Base-by-base conservation (phyloP, 2,888 invertebrate species). In the Corbicula japonica region DNA sequence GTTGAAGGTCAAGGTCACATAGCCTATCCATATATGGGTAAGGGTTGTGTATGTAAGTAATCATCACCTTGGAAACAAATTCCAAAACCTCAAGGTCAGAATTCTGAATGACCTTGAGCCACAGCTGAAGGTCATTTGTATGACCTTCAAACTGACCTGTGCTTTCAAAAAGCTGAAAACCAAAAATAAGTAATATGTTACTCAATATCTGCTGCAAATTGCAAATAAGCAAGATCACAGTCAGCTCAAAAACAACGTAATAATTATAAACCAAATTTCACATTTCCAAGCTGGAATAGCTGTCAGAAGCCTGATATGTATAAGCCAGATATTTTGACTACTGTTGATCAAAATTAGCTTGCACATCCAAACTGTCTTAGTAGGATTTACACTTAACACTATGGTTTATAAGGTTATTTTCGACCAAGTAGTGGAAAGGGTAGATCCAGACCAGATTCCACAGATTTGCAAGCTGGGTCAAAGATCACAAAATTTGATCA, bases 11-110 rank as follows among this genome's bases (percentile, higher is more conserved):
- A 52, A 78, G 76, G 63, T 83, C 85, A 80, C 80, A 66, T 50
- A 87, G 73, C 65, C 77, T 85, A 70, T 89, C 88, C 62, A 87
- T 87, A 71, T 88, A 86, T 5, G 87, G 87, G 56, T 85, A 84
- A 21, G 89, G 88, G 69, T 90, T 90, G 63, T 76, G 77, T 58
- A 90, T 84, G 68, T 83, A 88, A 38, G 81, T 83, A 23, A 85
- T 86, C 48, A 89, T 66, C 12, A 87, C 73, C 38, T 76, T 69
- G 28, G 87, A 76, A 23, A 89, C 65, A 63, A 87, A 86, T 18
- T 81, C 63, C 28, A 88, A 73, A 1, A 88, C 60, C 4, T 32
- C 65, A 48, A 28, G 50, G 23, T 41, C 56, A 21, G 46, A 52
- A 6, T 58, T 62, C 48, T 84, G 81, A 2, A 83, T 41, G 44